phyloP scores from a whole-genome alignment of 2,888 invertebrate species.

The Siphlonurus alternatus region DNA sequence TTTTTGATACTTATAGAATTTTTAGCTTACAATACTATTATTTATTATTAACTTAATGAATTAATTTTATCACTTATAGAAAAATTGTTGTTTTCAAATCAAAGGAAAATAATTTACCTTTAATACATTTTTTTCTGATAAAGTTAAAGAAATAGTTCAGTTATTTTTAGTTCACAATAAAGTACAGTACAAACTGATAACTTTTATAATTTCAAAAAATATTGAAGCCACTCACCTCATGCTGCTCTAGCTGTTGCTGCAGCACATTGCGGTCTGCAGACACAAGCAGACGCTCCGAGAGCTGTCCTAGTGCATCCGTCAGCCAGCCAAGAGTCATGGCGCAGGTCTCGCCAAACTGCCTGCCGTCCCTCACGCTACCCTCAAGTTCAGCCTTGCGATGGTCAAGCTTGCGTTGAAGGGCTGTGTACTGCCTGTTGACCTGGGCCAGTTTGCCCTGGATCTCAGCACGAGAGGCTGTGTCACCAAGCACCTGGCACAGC shows the following conservation, averaged over 20 bases:
- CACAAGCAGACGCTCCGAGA: conserved; percentile 61
- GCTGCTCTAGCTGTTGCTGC: conserved; percentile 71
- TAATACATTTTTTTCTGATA: no score
- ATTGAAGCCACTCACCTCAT: conserved; percentile 54
- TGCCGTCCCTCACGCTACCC: conserved; percentile 62
- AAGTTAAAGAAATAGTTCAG: no score
- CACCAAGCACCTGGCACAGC: conserved; percentile 70
- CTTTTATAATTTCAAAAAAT: no score
- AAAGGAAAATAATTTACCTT: no score
- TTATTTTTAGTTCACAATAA: no score
- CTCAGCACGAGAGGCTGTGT: conserved; percentile 79
- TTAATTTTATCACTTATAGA: no score
- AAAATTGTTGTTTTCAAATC: no score
- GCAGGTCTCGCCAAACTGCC: conserved; percentile 78
- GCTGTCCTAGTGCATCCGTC: conserved; percentile 54
- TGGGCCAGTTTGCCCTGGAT: conserved; percentile 75
- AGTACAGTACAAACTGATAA: no score
- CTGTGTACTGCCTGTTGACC: conserved; percentile 74
- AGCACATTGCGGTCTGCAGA: conserved; percentile 73
- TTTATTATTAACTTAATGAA: no score
- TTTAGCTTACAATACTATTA: no score
- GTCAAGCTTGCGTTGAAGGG: conserved; percentile 77
- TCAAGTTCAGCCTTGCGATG: conserved; percentile 82
- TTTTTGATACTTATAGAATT: no score
- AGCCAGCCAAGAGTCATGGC: conserved; percentile 83